Base-by-base conservation (phyloP, 2,113 vertebrate genomes). In the Myrmecobius fasciatus region DNA sequence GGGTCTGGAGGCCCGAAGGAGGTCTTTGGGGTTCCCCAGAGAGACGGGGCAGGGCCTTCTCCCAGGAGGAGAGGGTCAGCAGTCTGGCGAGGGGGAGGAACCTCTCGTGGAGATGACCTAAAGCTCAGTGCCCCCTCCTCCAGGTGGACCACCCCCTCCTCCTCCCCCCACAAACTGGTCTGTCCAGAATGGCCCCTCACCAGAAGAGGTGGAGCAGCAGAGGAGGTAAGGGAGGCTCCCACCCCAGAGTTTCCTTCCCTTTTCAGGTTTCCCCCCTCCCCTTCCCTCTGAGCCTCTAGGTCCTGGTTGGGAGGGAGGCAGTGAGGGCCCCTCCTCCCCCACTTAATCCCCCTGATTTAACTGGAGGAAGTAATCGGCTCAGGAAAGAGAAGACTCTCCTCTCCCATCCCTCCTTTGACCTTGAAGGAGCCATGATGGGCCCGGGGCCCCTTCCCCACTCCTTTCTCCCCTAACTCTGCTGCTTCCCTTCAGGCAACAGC, bases 151-250 rank as follows among this genome's bases (percentile, higher is more conserved):
- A 2, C 90, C 93, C 0, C 31, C 26, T 10, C 91, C 17, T 95
- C 24, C 52, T 96, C 90, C 95, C 7, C 92, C 52, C 2, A 51
- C 96, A 7, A 14, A 89, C 9, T 97, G 97, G 96, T 98, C 98
- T 0, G 96, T 97, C 89, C 99, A 99, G 94, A 99, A 99, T 2
- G 99, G 99, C 67, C 99, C 99, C 5, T 98, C 99, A 83, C 98
- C 98, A 1, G 99, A 99, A 94, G 99, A 99, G 95, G 89, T 98
- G 53, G 99, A 99, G 94, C 99, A 99, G 49, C 99, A 99, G 97
- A 98, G 98, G 97, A 99, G 99, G 99, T 99, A 98, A 31, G 75
- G 43, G 90, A 3, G 0, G 24, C 2, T 51, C 36, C 91, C 31
- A 36, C 31, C 54, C 28, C 56, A 67, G 28, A 31, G 3, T 67